These are phyloP conservation scores for Caenorhabditis sp. DNA, from an alignment of 2,888 invertebrate species.

Conservation along the genomic window DNA sequence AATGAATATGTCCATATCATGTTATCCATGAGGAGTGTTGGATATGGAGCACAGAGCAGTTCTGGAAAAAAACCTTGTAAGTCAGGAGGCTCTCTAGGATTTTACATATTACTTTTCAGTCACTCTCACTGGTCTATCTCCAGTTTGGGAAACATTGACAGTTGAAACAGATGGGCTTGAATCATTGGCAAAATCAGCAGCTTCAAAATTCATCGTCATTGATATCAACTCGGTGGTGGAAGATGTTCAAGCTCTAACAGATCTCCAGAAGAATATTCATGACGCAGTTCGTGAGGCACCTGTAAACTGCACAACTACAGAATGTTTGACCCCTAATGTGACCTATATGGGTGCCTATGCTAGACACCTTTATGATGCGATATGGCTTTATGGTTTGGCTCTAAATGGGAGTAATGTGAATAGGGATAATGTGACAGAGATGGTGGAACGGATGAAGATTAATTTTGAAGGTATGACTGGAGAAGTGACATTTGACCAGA, in stretches of 20 bases:
- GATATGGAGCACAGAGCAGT: slow-evolving; percentile 38
- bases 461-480: slow-evolving; percentile 29
- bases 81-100: too few relatives aligned
- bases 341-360: slow-evolving; percentile 41
- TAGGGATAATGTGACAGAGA: slow-evolving; percentile 4
- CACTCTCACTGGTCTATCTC: neutral
- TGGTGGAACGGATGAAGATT: slow-evolving; percentile 12
- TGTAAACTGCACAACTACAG: slow-evolving; percentile 16
- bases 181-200: neutral
- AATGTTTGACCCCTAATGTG: slow-evolving; percentile 10
- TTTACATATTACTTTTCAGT: too few relatives aligned
- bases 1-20: slow-evolving; percentile 64
- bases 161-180: neutral
- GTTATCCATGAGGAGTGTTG: slow-evolving; percentile 52
- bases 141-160: neutral
- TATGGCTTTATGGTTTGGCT: slow-evolving; percentile 57
- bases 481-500: slow-evolving; percentile 28
- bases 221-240: slow-evolving; percentile 30
- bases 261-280: slow-evolving; percentile 16
- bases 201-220: neutral
- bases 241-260: slow-evolving; percentile 13
- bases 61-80: slow-evolving; percentile 25
- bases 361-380: slow-evolving; percentile 55
- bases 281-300: slow-evolving; percentile 13
- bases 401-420: neutral